Evolutionary conservation across 2,113 vertebrate species (phyloP).

Genomic region (Spea bombifrons): DNA sequence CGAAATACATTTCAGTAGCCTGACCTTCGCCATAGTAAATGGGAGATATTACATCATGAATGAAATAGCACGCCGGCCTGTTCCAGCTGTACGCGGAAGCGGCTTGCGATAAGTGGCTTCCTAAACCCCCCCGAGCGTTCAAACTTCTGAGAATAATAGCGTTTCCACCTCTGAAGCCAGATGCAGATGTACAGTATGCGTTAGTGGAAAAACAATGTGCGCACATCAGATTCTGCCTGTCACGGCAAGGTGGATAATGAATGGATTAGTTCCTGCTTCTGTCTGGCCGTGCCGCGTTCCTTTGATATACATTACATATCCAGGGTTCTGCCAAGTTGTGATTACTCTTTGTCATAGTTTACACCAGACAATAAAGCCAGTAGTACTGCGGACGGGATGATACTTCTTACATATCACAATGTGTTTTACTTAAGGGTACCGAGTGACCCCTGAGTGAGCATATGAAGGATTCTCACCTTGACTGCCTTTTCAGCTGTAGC

Average conservation of each 20-base stretch:
- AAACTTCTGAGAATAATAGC: not conserved
- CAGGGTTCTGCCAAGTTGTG: not conserved
- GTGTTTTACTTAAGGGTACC: too few species aligned
- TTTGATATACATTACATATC: not conserved
- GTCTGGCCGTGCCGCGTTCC: not conserved
- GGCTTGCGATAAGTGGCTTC: not conserved
- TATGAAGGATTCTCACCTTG: too few species aligned
- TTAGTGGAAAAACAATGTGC: slow-evolving; percentile 13
- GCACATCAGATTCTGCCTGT: not conserved
- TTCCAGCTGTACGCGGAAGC: not conserved
- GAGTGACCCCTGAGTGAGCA: too few species aligned
- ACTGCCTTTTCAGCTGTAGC: too few species aligned
- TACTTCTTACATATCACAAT: too few species aligned
- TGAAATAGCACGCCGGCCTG: not conserved
- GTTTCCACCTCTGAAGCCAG: slow-evolving; percentile 2
- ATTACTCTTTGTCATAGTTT: not conserved
- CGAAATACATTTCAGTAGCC: too few species aligned
- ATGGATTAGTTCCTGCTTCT: not conserved
- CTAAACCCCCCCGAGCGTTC: not conserved
- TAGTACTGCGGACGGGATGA: too few species aligned
- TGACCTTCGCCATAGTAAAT: too few species aligned
- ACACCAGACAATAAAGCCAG: too few species aligned
- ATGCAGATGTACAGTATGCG: not conserved
- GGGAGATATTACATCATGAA: not conserved
- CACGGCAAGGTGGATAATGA: not conserved